Percentiles rank a stretch among this genome's conserved stretches.
Conservation (phyloP, 2,888 invertebrate genomes). For the Archips xylosteana region DNA sequence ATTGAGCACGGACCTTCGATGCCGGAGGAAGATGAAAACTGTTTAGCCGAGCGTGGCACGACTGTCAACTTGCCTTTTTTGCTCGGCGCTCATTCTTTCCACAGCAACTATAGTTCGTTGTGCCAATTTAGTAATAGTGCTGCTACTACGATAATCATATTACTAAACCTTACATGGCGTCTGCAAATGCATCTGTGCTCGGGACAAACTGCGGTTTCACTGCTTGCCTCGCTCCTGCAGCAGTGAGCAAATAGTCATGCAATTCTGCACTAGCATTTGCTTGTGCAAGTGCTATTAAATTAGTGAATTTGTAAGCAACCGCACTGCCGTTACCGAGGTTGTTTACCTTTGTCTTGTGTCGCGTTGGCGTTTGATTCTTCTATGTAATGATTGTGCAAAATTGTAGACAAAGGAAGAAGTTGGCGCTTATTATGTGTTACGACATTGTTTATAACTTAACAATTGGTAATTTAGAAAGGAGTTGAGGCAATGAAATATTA, state of each 20-base stretch:
- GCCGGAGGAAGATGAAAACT: conserved; percentile 8
- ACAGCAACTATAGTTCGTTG: background rate
- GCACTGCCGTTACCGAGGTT: conserved; percentile 23
- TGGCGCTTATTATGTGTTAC: conserved; percentile 16
- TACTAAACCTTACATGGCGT: conserved; percentile 15
- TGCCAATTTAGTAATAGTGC: background rate
- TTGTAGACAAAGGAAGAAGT: conserved; percentile 34
- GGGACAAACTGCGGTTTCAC: conserved; percentile 16
- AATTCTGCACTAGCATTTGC: conserved; percentile 35
- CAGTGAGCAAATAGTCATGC: conserved; percentile 37
- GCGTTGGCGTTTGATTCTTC: conserved; percentile 36
- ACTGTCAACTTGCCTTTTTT: background rate
- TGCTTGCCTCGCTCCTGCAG: conserved; percentile 27
- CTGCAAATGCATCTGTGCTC: conserved; percentile 10
- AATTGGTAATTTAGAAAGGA: conserved; percentile 16
- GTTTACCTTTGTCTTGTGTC: conserved; percentile 38
- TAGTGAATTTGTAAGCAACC: conserved; percentile 42
- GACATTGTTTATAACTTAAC: conserved; percentile 27
- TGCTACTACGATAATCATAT: background rate
- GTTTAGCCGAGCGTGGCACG: background rate
- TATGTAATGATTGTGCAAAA: conserved; percentile 29
- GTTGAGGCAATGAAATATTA: background rate
- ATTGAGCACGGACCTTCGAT: conserved; percentile 35
- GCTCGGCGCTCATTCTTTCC: background rate
- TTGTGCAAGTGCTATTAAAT: conserved; percentile 41